Percentiles rank a stretch among this genome's conserved stretches.
Evolutionary conservation across 2,113 vertebrate species (phyloP).

Genomic region (Onychostruthus taczanowskii): DNA sequence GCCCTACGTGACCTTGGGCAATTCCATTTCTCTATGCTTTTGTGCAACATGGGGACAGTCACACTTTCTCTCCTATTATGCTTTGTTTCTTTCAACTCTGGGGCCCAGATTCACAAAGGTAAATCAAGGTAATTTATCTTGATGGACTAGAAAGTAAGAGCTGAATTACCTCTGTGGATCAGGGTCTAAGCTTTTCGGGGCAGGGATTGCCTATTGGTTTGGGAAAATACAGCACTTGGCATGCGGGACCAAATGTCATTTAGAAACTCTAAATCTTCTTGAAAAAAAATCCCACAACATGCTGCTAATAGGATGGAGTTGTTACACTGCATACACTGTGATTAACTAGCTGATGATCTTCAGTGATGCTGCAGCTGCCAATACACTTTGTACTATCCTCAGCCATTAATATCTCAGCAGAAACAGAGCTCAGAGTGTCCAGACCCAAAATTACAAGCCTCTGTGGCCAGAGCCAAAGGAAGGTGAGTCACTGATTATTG

Average conservation of each 20-base stretch:
- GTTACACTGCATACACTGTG: slow-evolving; percentile 7
- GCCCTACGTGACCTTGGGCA: slow-evolving; percentile 11
- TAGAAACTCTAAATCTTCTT: neutral
- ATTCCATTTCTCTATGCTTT: slow-evolving; percentile 33
- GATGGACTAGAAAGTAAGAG: neutral
- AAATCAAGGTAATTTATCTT: slow-evolving; percentile 44
- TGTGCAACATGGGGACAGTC: neutral
- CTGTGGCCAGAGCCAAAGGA: neutral
- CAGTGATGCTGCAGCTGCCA: neutral
- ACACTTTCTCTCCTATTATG: neutral
- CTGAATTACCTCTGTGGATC: neutral
- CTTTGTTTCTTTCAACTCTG: slow-evolving; percentile 14
- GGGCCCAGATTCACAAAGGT: neutral
- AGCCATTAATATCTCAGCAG: slow-evolving; percentile 28
- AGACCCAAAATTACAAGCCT: neutral
- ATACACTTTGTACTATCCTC: neutral
- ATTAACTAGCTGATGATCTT: slow-evolving; percentile 43
- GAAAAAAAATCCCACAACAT: neutral
- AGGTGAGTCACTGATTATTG: slow-evolving; percentile 1
- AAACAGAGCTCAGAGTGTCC: neutral
- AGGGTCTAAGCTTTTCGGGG: neutral
- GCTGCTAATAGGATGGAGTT: neutral
- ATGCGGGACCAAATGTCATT: neutral
- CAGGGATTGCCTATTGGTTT: neutral
- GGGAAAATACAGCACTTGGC: neutral